Conservation (phyloP, 2,113 vertebrate species). For the Diglossa brunneiventris region DNA sequence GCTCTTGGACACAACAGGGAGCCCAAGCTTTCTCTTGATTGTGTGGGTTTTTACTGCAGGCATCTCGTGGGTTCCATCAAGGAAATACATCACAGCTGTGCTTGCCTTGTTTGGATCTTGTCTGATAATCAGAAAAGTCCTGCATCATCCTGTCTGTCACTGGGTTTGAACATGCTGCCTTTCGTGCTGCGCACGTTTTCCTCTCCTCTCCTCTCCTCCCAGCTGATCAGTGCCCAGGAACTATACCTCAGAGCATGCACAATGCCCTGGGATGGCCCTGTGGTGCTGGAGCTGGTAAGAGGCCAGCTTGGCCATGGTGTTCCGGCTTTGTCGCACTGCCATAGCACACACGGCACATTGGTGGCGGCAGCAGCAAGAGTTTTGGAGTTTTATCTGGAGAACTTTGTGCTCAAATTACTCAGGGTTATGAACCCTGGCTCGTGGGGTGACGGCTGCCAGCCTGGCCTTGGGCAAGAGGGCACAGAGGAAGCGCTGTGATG, state of each 20-base stretch:
- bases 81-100: neutral
- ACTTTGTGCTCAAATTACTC: neutral
- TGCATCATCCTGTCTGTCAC: neutral
- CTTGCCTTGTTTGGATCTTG: neutral
- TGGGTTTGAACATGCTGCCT: neutral
- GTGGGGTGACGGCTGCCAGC: neutral
- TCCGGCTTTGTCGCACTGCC: accelerated
- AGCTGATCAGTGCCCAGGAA: neutral
- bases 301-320: accelerated
- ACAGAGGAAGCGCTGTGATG: accelerated
- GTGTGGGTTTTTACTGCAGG: neutral
- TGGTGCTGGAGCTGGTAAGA: neutral
- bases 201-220: neutral
- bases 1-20: neutral
- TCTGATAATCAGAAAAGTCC: neutral
- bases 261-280: neutral
- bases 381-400: neutral
- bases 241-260: neutral
- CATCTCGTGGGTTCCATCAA: neutral
- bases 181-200: accelerated
- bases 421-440: neutral
- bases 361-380: accelerated
- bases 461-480: neutral
- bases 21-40: neutral
- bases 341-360: accelerated